Evolutionary conservation across 1,140 invertebrate species (phyloP), one percentile per base, ranked within the genome.

Genomic region (Linepithema humile): DNA sequence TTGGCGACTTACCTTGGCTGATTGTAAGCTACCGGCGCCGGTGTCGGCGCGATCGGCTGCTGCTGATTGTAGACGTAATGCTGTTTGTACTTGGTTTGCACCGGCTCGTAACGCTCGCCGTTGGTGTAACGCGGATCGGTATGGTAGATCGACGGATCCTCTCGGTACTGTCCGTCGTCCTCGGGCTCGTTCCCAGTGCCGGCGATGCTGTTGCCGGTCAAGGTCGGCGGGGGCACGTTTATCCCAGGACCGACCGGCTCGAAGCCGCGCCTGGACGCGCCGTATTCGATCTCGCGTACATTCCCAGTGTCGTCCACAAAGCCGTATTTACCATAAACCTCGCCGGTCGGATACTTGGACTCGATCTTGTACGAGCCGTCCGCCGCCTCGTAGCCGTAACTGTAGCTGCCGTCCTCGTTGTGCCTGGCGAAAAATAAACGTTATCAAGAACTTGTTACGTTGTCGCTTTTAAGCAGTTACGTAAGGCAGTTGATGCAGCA

Each of bases 311-410:
- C 97, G 86, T 98, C 97, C 0, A 98, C 95, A 92, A 98, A 98
- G 23, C 97, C 96, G 90, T 97, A 97, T 91, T 97, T 97, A 60
- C 98, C 98, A 50, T 96, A 97, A 3, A 98, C 97, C 89, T 98
- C 97, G 0, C 97, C 97, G 29, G 96, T 97, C 0, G 97, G 95
- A 86, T 97, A 97, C 91, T 97, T 98, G 0, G 97, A 98, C 92
- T 99, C 98, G 80, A 98, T 98, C 93, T 98, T 98, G 95, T 98
- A 98, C 35, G 97, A 97, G n/a, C 98, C 98, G 91, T 98, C 97
- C 0, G 97, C 98, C 0, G 96, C 97, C 93, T 98, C 97, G 91
- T 98, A 98, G 0, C 98, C 98, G 90, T 97, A 98, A 86, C 96
- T 97, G 93, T 98, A 98, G 23, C 97, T 97, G 0, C 97, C 97